Base-by-base conservation (phyloP, 2,888 invertebrate genomes). In the Crocallis elinguaria region DNA sequence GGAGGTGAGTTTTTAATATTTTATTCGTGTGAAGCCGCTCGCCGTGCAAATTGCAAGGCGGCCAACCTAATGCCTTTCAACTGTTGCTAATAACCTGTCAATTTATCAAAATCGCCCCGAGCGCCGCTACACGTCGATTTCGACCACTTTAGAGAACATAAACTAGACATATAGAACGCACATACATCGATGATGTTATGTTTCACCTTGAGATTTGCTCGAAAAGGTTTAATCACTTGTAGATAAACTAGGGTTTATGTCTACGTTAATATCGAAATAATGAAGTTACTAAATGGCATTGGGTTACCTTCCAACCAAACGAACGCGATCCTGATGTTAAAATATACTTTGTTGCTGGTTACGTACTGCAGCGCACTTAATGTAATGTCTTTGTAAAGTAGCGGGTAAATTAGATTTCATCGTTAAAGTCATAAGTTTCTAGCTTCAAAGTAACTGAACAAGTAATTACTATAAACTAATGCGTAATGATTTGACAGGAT, bases 71-170 rank as follows among this genome's bases (percentile, higher is more conserved):
- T 90, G 89, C 88, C 88, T 90, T 90, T 91, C 91, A 91, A 91
- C 90, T 91, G 90, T 84, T 91, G 86, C 90, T 90, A 90, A 91
- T 90, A 89, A 86, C 89, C 90, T 89, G 90, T 86, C 91, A 89
- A 91, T 91, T 89, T 88, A 91, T 91, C 88, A 89, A 88, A 84
- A 72, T 80, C 67, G 82, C 85, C 84, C 68, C 71, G 73, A 78
- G 85, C 82, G 67, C 70, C 73, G 73, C 69, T 67, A 67, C 71
- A 65, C 68, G 69, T 61, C 72, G 73, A 71, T 77, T 73, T 69
- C 62, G 70, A 72, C 66, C 80, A 79, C 73, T 81, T 82, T 76
- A 62, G 64, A 68, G 64, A 66, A 70, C 71, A 74, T 75, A 71
- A 67, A 71, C 67, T 67, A 29, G 68, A 73, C 69, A 67, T 66